These are phyloP conservation scores for Nomada fucata DNA, from an alignment of 2,888 invertebrate genomes.

Conservation along the genomic window DNA sequence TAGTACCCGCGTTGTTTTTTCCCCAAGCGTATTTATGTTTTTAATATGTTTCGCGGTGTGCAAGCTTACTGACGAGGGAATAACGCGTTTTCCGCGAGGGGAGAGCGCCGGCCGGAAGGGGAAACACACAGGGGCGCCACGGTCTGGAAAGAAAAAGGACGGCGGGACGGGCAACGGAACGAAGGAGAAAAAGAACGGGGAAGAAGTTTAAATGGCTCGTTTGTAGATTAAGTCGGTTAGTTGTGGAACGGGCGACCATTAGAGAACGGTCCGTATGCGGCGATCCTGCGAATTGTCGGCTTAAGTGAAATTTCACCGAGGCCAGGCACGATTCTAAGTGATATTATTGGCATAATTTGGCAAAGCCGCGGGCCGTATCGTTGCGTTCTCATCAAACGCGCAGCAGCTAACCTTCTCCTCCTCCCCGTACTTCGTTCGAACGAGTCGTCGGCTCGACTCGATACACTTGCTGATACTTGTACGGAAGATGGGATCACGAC, in stretches of 20 bases:
- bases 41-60: slow-evolving; percentile 27
- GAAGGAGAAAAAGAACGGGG: slow-evolving; percentile 20
- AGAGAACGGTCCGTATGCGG: slow-evolving; percentile 50
- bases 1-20: background rate
- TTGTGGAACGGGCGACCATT: slow-evolving; percentile 65
- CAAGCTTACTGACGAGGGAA: slow-evolving; percentile 13
- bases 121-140: background rate
- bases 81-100: background rate
- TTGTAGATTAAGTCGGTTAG: slow-evolving; percentile 59
- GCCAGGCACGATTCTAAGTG: slow-evolving; percentile 48
- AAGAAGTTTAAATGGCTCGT: slow-evolving; percentile 56
- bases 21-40: slow-evolving; percentile 22
- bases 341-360: slow-evolving; percentile 71
- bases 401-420: slow-evolving; percentile 11
- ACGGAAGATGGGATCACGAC: background rate
- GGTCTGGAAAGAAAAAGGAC: background rate
- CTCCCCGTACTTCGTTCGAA: slow-evolving; percentile 31
- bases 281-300: slow-evolving; percentile 58
- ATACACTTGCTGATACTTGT: background rate
- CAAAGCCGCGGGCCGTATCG: slow-evolving; percentile 54
- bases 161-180: background rate
- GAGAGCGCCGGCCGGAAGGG: background rate
- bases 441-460: slow-evolving; percentile 9
- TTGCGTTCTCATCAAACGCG: slow-evolving; percentile 48
- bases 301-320: slow-evolving; percentile 68